A percentile compares a stretch with the other conserved stretches of the same genome.
These are phyloP conservation scores for Epizoanthus illoricatus DNA, from an alignment of 92 coral and sea anemone species.

Conservation along the genomic window DNA sequence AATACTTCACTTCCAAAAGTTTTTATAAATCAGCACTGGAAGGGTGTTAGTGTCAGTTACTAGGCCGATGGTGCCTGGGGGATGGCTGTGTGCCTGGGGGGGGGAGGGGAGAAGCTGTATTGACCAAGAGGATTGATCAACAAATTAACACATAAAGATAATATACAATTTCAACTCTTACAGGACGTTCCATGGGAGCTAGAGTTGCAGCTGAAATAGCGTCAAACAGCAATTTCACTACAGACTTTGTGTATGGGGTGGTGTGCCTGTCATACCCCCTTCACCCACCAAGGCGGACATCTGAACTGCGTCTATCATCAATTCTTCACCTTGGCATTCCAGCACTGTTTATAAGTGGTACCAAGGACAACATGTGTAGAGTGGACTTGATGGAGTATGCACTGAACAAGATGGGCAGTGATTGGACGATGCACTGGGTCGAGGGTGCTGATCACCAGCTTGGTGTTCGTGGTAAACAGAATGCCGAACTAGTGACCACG, in stretches of 20 bases:
- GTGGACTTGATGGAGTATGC: constrained; percentile 83
- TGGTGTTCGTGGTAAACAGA: constrained; percentile 58
- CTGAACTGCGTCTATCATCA: constrained; percentile 82
- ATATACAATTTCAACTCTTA: not conserved
- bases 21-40: no score
- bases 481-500: constrained; percentile 52
- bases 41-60: no score
- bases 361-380: constrained; percentile 77
- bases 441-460: constrained; percentile 89
- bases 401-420: constrained; percentile 78
- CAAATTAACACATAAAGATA: no score
- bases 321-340: constrained; percentile 85
- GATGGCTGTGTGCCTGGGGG: no score
- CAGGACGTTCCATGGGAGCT: constrained; percentile 99
- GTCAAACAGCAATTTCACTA: constrained; percentile 76
- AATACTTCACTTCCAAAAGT: no score
- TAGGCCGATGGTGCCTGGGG: no score
- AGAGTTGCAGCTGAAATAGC: constrained; percentile 97
- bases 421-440: constrained; percentile 93
- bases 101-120: no score
- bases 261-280: constrained; percentile 94
- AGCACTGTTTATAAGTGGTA: constrained; percentile 86
- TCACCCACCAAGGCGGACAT: constrained; percentile 79
- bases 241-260: constrained; percentile 81
- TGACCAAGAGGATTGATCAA: no score